A percentile compares a stretch with the other conserved stretches of the same genome.
phyloP scores from a whole-genome alignment of 1,140 invertebrate species.

The Thaumatotibia leucotreta region DNA sequence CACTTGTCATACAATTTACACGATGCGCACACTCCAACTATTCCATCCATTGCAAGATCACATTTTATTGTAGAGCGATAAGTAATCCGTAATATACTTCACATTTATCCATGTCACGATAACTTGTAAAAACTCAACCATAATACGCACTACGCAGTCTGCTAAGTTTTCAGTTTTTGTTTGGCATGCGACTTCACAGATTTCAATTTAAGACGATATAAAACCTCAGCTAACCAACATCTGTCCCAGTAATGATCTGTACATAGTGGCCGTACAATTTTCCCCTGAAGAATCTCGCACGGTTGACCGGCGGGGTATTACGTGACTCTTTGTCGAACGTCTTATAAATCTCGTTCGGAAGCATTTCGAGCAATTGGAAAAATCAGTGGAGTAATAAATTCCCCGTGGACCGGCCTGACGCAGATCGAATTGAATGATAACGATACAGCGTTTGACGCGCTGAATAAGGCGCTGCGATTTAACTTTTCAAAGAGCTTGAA shows the following conservation, averaged over 20 bases:
- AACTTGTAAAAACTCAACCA: too few species aligned
- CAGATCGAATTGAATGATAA: slow-evolving; percentile 18
- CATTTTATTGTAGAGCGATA: too few species aligned
- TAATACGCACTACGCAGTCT: too few species aligned
- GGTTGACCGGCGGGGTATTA: slow-evolving; percentile 52
- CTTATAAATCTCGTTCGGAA: slow-evolving; percentile 62
- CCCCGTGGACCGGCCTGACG: slow-evolving; percentile 30
- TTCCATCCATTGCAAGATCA: too few species aligned
- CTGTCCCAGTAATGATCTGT: slow-evolving; percentile 11
- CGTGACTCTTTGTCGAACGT: slow-evolving; percentile 64
- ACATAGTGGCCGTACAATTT: slow-evolving; percentile 41
- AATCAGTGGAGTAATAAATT: slow-evolving; percentile 68
- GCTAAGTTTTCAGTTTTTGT: too few species aligned
- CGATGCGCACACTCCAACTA: too few species aligned
- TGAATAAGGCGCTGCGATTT: slow-evolving; percentile 17
- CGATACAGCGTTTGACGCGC: slow-evolving; percentile 10
- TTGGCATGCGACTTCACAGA: too few species aligned
- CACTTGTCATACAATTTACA: too few species aligned
- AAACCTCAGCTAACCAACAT: not conserved
- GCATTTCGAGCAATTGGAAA: slow-evolving; percentile 66
- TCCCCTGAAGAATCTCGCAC: slow-evolving; percentile 42
- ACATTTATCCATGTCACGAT: too few species aligned
- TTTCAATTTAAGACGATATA: too few species aligned
- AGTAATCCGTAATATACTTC: too few species aligned
- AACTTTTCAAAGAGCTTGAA: slow-evolving; percentile 14